Conservation (phyloP, 2,113 vertebrate genomes). For the Melanerpes aurifrons region DNA sequence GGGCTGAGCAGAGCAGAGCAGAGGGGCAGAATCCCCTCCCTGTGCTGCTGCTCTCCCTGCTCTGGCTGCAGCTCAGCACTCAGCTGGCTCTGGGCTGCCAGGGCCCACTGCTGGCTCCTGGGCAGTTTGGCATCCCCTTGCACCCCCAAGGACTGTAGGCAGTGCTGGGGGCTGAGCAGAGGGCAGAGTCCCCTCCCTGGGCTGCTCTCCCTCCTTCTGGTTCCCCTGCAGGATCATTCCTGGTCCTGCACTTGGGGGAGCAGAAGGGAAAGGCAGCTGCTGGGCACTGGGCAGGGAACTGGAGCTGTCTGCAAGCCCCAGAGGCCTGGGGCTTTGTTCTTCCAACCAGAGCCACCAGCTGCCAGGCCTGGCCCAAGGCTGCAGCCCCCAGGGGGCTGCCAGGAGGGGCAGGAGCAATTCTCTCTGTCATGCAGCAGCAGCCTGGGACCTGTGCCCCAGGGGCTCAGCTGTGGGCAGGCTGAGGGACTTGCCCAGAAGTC, state of each 20-base stretch:
- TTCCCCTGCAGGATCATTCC: neutral
- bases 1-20: no score
- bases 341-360: neutral
- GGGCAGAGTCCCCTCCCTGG: no score
- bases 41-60: no score
- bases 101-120: no score
- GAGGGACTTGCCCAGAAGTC: constrained; percentile 50
- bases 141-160: no score
- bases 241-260: neutral
- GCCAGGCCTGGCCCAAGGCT: neutral
- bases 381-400: neutral
- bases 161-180: no score
- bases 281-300: neutral
- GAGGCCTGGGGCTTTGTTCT: neutral
- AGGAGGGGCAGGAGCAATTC: neutral
- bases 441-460: neutral
- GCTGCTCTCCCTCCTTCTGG: no score
- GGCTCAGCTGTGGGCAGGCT: neutral
- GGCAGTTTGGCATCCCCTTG: no score
- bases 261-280: neutral
- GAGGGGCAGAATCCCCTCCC: no score
- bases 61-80: no score
- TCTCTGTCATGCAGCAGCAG: neutral
- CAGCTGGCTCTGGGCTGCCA: no score
- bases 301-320: neutral